These are phyloP conservation scores for Yoshiicerus persimilis DNA, from an alignment of 1,140 invertebrate species.

Conservation along the genomic window DNA sequence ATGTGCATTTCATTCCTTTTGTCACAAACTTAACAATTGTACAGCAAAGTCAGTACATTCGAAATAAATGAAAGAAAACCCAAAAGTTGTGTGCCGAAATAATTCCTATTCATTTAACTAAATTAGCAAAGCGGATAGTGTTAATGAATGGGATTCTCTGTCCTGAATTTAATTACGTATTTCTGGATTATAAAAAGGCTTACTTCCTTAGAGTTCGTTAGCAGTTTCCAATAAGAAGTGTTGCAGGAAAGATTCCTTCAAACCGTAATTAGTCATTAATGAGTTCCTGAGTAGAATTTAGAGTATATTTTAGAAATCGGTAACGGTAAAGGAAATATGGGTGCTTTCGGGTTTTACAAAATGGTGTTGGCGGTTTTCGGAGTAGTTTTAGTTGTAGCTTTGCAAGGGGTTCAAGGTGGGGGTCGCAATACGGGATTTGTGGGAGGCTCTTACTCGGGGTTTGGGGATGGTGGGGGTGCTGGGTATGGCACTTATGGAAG, in stretches of 20 bases:
- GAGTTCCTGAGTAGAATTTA: background rate
- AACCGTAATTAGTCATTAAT: background rate
- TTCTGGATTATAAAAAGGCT: background rate
- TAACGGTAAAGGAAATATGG: background rate
- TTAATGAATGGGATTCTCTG: background rate
- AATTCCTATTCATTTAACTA: too few species aligned
- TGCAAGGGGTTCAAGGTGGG: background rate
- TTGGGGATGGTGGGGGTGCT: background rate
- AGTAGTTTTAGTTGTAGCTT: background rate
- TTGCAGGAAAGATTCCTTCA: background rate
- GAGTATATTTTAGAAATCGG: too few species aligned
- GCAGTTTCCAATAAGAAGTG: background rate
- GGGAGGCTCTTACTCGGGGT: background rate
- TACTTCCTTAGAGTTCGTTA: background rate
- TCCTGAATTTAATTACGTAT: background rate
- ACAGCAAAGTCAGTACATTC: background rate
- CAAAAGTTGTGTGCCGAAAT: too few species aligned
- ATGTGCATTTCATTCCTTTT: background rate
- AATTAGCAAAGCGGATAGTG: too few species aligned
- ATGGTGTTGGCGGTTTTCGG: background rate
- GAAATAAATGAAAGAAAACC: too few species aligned
- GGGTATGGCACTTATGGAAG: background rate
- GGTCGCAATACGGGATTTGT: constrained; percentile 19
- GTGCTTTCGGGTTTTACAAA: background rate
- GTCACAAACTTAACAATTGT: background rate